These are phyloP conservation scores for Heterocephalus glaber DNA, from an alignment of 2,113 vertebrate genomes.

Conservation along the genomic window DNA sequence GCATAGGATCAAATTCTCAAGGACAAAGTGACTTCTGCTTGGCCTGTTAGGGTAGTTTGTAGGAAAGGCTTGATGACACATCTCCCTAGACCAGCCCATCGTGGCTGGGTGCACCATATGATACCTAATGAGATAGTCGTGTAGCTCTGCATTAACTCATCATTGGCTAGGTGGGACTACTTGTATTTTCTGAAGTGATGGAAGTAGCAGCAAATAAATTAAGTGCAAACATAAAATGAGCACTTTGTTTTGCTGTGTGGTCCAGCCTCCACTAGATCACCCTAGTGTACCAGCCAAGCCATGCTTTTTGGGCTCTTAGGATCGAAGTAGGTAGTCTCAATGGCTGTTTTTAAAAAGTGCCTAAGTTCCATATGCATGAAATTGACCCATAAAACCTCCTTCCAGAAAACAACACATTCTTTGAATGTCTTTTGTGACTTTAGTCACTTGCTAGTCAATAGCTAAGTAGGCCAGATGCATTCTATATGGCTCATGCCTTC, in stretches of 20 bases:
- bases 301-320: not conserved
- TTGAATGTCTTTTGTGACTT: constrained; percentile 3
- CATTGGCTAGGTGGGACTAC: not conserved
- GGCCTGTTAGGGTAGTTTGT: not conserved
- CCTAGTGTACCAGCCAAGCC: not conserved
- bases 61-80: not conserved
- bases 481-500: not conserved
- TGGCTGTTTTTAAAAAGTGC: not conserved
- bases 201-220: not conserved
- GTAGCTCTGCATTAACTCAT: not conserved
- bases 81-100: not conserved
- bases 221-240: not conserved
- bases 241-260: not conserved
- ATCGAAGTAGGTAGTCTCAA: not conserved
- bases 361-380: not conserved
- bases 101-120: not conserved
- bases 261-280: not conserved
- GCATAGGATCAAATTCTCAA: not conserved
- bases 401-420: not conserved
- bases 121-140: too few species aligned
- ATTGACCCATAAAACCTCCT: not conserved
- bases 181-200: constrained; percentile 1
- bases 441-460: not conserved
- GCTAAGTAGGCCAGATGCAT: not conserved
- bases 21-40: not conserved